Evolutionary conservation across 2,888 invertebrate species (phyloP), one percentile per base, ranked within the genome.

Genomic region (Celastrina argiolus): DNA sequence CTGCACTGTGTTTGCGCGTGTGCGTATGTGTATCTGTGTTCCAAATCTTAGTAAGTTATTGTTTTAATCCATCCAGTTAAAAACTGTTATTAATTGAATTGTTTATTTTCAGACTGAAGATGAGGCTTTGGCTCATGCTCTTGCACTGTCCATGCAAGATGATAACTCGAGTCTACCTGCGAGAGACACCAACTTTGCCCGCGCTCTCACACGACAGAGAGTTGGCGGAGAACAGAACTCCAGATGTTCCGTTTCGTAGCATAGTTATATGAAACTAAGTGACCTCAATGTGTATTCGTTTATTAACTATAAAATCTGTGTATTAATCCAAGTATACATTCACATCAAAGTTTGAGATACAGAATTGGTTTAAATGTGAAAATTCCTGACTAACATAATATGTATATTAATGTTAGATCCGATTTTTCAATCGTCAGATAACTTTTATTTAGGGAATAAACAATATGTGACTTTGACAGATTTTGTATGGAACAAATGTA

Each of bases 51-150:
- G n/a, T n/a, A n/a, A n/a, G n/a, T n/a, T n/a, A n/a, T n/a, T n/a
- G n/a, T n/a, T n/a, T n/a, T n/a, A n/a, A n/a, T n/a, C n/a, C n/a
- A n/a, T n/a, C n/a, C n/a, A n/a, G n/a, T n/a, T n/a, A n/a, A n/a
- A n/a, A 14, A 2, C 12, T 42, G 2, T 42, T 63, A 26, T 63
- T 10, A 26, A 16, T 36, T 65, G 22, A 34, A 8, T 63, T 64
- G 71, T 70, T 59, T 31, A 66, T 63, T 80, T 82, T 16, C 78
- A 94, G 94, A 95, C 94, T 72, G 98, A 98, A 89, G 98, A 98
- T 80, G 98, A 98, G 83, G 98, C 97, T 0, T 83, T 98, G 65
- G 97, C 97, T 0, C 94, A 94, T 74, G 98, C 98, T 0, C 84
- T 98, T 26, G 95, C 96, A 3, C 84, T 95, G 14, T 97, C 97